Conservation (phyloP, 1,140 invertebrate genomes). For the Phymastichus coffea region DNA sequence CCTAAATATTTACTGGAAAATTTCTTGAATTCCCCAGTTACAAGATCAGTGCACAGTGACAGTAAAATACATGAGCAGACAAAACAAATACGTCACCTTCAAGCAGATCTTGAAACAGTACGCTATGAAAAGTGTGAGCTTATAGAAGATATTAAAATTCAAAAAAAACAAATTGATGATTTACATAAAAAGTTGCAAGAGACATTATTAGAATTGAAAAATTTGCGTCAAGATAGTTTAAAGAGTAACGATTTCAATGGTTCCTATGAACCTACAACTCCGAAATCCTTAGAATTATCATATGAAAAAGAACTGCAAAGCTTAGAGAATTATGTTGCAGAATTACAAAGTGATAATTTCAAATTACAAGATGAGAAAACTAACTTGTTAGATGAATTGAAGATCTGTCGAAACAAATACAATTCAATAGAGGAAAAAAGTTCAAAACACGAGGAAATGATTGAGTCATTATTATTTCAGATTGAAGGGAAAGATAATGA, state of each 20-base stretch:
- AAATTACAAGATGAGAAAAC: constrained; percentile 42
- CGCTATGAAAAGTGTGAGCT: constrained; percentile 49
- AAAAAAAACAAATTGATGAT: constrained; percentile 41
- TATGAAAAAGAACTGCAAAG: constrained; percentile 44
- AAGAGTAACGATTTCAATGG: constrained; percentile 28
- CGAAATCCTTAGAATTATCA: constrained; percentile 29
- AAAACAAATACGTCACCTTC: constrained; percentile 42
- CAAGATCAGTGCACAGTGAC: constrained; percentile 39
- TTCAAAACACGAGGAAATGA: constrained; percentile 34
- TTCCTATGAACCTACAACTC: constrained; percentile 40
- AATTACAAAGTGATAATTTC: constrained; percentile 38
- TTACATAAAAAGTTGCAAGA: constrained; percentile 42
- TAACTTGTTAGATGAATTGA: constrained; percentile 33
- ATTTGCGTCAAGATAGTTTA: constrained; percentile 23
- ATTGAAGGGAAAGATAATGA: constrained; percentile 46
- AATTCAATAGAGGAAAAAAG: constrained; percentile 38
- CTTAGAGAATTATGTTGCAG: constrained; percentile 38
- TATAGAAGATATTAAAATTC: constrained; percentile 44
- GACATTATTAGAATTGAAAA: constrained; percentile 40
- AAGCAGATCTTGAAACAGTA: constrained; percentile 43
- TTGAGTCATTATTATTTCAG: constrained; percentile 38
- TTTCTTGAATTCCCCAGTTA: constrained; percentile 48
- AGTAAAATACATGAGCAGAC: constrained; percentile 43
- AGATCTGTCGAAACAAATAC: constrained; percentile 30
- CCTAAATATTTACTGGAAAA: constrained; percentile 35